phyloP scores from a whole-genome alignment of 2,888 invertebrate species.

The Amiota minor region DNA sequence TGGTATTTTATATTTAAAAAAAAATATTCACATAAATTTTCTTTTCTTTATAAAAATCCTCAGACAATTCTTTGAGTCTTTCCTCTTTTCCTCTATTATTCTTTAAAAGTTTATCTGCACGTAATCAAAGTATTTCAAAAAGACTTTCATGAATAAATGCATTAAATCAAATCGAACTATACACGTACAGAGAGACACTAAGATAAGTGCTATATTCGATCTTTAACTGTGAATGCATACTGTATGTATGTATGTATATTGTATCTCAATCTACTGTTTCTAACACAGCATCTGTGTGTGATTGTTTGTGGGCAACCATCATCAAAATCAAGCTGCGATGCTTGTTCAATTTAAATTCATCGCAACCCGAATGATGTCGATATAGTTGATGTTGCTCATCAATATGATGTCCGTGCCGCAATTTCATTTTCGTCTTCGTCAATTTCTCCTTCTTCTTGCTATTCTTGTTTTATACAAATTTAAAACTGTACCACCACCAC shows the following conservation, averaged over 20 bases:
- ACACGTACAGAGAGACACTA: background rate
- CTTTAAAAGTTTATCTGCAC: background rate
- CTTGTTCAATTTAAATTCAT: conserved; percentile 49
- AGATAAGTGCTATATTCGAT: background rate
- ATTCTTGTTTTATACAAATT: background rate
- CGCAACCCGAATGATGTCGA: conserved; percentile 47
- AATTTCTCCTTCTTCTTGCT: background rate
- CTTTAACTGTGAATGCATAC: background rate
- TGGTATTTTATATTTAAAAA: too few species aligned
- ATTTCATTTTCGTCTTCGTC: background rate
- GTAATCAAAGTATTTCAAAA: conserved; percentile 22
- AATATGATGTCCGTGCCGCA: conserved; percentile 46
- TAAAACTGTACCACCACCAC: too few species aligned
- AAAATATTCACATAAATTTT: too few species aligned
- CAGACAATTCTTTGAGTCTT: too few species aligned
- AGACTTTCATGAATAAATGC: conserved; percentile 43
- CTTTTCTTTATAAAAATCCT: too few species aligned
- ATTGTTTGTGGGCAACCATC: background rate
- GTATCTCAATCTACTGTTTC: too few species aligned
- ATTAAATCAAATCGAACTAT: conserved; percentile 49
- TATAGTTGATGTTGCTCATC: conserved; percentile 54
- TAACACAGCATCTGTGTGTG: conserved; percentile 26
- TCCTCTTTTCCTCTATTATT: too few species aligned
- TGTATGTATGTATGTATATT: too few species aligned
- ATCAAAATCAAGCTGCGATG: conserved; percentile 15